Evolutionary conservation across 2,888 invertebrate genomes (phyloP).

Genomic region (Drosophila mulleri): DNA sequence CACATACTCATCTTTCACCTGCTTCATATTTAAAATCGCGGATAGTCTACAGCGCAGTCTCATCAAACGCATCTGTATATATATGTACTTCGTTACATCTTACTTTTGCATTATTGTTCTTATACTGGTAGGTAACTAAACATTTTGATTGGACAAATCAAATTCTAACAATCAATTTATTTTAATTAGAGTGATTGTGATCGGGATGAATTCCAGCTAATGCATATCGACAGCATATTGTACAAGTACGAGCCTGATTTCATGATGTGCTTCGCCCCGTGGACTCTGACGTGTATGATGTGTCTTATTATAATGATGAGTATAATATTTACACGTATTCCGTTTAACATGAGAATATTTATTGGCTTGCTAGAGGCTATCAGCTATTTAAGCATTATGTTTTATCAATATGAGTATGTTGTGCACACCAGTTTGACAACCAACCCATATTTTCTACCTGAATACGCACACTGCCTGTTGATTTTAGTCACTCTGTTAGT

Average conservation of each 20-base stretch:
- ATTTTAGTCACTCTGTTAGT: slow-evolving; percentile 90
- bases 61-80: slow-evolving; percentile 87
- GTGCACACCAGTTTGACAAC: slow-evolving; percentile 88
- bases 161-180: not conserved
- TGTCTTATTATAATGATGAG: slow-evolving; percentile 87
- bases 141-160: not conserved
- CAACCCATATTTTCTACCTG: slow-evolving; percentile 89
- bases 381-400: slow-evolving; percentile 89
- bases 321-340: slow-evolving; percentile 93
- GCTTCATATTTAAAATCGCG: slow-evolving; percentile 68
- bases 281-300: slow-evolving; percentile 86
- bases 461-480: slow-evolving; percentile 90
- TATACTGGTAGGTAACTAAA: slow-evolving; percentile 43
- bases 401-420: slow-evolving; percentile 86
- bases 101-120: slow-evolving; percentile 86
- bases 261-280: slow-evolving; percentile 78
- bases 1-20: slow-evolving; percentile 17
- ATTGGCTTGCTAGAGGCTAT: slow-evolving; percentile 86
- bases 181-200: slow-evolving; percentile 46
- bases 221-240: slow-evolving; percentile 43
- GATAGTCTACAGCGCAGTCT: slow-evolving; percentile 88
- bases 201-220: slow-evolving; percentile 30
- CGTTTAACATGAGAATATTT: slow-evolving; percentile 91
- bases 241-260: slow-evolving; percentile 40
- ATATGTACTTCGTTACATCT: slow-evolving; percentile 88